Evolutionary conservation across 1,140 invertebrate genomes (phyloP).

Genomic region (Aradophagus sp.): DNA sequence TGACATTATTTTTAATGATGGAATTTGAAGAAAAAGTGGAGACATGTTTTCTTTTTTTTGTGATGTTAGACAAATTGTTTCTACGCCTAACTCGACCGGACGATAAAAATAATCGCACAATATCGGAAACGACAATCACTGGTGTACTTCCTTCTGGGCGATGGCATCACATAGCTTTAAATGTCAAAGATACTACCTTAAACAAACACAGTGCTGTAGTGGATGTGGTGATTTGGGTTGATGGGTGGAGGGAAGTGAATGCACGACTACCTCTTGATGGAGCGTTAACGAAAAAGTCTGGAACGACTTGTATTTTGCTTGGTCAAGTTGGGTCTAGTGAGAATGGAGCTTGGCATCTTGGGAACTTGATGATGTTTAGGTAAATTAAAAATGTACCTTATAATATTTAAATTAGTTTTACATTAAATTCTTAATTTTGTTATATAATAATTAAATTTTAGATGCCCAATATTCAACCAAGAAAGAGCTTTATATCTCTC

Average conservation of each 20-base stretch:
- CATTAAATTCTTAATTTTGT: too few species aligned
- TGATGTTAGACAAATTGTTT: slow-evolving; percentile 73
- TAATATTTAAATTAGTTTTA: too few species aligned
- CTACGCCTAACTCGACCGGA: slow-evolving; percentile 77
- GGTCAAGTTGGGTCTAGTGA: slow-evolving; percentile 71
- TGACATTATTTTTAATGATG: too few species aligned
- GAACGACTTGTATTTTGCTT: slow-evolving; percentile 74
- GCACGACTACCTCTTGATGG: slow-evolving; percentile 74
- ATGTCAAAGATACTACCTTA: slow-evolving; percentile 77
- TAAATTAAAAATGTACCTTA: too few species aligned
- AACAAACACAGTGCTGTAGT: slow-evolving; percentile 77
- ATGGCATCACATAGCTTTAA: slow-evolving; percentile 79
- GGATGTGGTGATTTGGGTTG: slow-evolving; percentile 76
- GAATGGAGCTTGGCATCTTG: slow-evolving; percentile 74
- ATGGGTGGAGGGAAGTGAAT: slow-evolving; percentile 74
- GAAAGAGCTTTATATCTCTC: slow-evolving; percentile 73
- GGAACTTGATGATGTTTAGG: slow-evolving; percentile 76
- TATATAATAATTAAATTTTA: too few species aligned
- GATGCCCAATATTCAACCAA: slow-evolving; percentile 73
- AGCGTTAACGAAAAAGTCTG: slow-evolving; percentile 72
- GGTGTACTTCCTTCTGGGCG: slow-evolving; percentile 72
- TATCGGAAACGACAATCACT: slow-evolving; percentile 76
- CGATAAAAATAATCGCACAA: slow-evolving; percentile 73
- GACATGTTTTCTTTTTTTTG: slow-evolving; percentile 1
- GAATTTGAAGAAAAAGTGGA: too few species aligned